A percentile compares a stretch with the other conserved stretches of the same genome.
Conservation (phyloP, 2,888 invertebrate species). For the Cerastis leucographa region DNA sequence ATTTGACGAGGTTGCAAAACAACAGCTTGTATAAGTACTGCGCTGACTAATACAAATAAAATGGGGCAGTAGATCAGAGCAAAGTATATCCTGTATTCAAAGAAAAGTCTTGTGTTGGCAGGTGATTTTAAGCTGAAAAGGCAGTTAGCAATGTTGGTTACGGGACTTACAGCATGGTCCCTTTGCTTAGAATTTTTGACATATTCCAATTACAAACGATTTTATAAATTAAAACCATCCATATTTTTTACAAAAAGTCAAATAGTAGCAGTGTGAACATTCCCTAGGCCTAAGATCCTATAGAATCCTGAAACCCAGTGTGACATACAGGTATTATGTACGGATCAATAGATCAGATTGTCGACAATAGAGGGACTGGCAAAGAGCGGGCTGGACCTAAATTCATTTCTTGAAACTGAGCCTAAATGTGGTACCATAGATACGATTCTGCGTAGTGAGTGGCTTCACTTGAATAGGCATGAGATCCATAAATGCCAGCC, state of each 20-base stretch:
- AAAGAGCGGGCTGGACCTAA: neutral
- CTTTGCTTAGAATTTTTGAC: too few species aligned
- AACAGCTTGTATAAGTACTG: too few species aligned
- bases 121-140: neutral
- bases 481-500: neutral
- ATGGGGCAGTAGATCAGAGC: too few species aligned
- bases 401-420: constrained; percentile 4
- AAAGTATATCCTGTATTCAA: neutral
- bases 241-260: neutral
- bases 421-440: neutral
- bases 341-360: constrained; percentile 1
- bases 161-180: neutral
- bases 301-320: neutral
- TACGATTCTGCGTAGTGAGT: neutral
- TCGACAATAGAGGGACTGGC: neutral
- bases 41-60: too few species aligned
- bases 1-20: too few species aligned
- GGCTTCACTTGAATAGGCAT: neutral
- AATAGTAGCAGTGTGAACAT: neutral
- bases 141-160: neutral
- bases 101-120: neutral
- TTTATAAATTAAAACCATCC: neutral
- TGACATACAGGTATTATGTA: neutral
- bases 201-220: too few species aligned
- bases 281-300: too few species aligned